Conservation (phyloP, 2,113 vertebrate species). For the Kobus ellipsiprymnus region DNA sequence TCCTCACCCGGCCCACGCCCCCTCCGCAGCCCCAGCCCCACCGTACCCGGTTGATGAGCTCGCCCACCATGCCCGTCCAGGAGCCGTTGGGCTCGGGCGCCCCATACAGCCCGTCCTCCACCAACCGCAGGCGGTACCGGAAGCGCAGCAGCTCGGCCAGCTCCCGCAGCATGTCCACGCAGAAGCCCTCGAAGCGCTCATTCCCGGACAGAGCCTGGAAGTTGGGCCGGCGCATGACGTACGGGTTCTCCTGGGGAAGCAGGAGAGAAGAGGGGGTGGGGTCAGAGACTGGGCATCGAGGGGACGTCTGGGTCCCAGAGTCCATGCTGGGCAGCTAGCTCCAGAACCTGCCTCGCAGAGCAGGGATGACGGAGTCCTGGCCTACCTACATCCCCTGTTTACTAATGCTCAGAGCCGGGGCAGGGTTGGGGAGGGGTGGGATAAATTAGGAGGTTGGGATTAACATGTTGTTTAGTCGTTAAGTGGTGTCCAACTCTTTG, state of each 20-base stretch:
- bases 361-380: neutral
- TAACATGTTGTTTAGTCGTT: neutral
- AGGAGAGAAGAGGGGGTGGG: neutral
- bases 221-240: conserved; percentile 90
- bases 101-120: conserved; percentile 91
- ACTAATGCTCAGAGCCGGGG: neutral
- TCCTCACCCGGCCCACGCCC: neutral
- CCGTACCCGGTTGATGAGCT: conserved; percentile 92
- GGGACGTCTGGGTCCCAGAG: neutral
- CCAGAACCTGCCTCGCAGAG: neutral
- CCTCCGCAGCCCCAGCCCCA: neutral
- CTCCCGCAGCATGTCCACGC: conserved; percentile 93
- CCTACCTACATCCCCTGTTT: neutral
- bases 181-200: conserved; percentile 92
- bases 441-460: neutral
- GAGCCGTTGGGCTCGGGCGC: conserved; percentile 92
- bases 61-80: conserved; percentile 96
- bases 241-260: conserved; percentile 87
- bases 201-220: conserved; percentile 85
- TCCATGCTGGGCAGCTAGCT: neutral
- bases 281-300: neutral
- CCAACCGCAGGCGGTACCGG: conserved; percentile 89
- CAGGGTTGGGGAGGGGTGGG: neutral
- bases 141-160: conserved; percentile 89
- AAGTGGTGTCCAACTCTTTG: neutral